Evolutionary conservation across 2,797 vertebrate species (phyloP).

Genomic region (Darevskia nairensis): DNA sequence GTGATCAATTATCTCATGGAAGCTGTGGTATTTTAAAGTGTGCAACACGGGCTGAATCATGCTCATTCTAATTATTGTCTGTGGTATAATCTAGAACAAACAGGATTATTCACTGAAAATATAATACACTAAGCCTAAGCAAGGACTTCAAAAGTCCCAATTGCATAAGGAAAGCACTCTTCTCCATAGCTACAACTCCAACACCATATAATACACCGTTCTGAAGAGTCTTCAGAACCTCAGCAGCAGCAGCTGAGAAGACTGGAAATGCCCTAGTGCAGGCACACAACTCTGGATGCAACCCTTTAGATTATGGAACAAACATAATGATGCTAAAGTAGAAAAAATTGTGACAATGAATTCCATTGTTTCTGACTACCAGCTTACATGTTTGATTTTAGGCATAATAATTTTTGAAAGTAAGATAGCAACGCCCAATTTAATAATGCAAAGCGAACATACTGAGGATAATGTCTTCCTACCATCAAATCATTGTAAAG

Average conservation of each 20-base stretch:
- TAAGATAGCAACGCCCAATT: conserved; percentile 16
- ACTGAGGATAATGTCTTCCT: conserved; percentile 28
- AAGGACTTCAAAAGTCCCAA: background rate
- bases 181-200: background rate
- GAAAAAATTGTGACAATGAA: background rate
- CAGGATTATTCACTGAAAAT: background rate
- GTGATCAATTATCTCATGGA: background rate
- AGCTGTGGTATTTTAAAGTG: background rate
- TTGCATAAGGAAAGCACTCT: background rate
- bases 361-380: background rate
- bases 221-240: background rate
- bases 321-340: background rate
- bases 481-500: background rate
- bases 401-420: conserved; percentile 24
- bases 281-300: background rate
- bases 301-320: background rate
- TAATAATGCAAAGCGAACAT: background rate
- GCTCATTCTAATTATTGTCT: background rate
- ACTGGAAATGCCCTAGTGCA: background rate
- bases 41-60: background rate
- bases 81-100: background rate
- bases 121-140: background rate
- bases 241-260: background rate
- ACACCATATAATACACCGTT: background rate
- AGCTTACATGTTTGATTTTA: background rate